A percentile compares a stretch with the other conserved stretches of the same genome.
Conservation (phyloP, 2,797 vertebrate genomes). For the Parambassis ranga region DNA sequence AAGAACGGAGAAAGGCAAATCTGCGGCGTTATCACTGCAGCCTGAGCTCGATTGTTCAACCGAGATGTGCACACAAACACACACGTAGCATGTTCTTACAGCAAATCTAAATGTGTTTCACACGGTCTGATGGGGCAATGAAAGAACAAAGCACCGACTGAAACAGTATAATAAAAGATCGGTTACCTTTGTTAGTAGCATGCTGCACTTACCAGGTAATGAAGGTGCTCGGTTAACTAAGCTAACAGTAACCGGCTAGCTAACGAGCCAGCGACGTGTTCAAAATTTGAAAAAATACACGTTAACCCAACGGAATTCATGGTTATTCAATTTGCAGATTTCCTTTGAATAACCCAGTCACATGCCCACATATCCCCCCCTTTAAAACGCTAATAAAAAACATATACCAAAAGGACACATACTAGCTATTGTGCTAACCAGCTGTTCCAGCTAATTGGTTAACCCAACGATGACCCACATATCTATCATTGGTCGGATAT, state of each 20-base stretch:
- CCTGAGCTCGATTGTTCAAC: background rate
- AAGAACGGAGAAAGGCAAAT: background rate
- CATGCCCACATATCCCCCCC: background rate
- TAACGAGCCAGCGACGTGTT: background rate
- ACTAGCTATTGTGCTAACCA: slow-evolving; percentile 49
- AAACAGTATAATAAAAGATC: background rate
- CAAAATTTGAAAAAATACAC: background rate
- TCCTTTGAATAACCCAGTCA: fast-evolving
- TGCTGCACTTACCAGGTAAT: slow-evolving; percentile 14
- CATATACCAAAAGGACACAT: background rate
- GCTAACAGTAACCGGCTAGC: slow-evolving; percentile 6
- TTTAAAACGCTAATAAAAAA: background rate
- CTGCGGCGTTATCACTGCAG: background rate
- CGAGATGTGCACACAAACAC: background rate
- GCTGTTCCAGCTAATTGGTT: slow-evolving; percentile 47
- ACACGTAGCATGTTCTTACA: background rate
- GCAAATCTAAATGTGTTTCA: background rate
- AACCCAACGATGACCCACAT: slow-evolving; percentile 63
- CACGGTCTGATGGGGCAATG: too few species aligned
- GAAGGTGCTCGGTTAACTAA: slow-evolving; percentile 1
- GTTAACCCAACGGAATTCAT: too few species aligned
- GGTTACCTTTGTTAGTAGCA: slow-evolving; percentile 27
- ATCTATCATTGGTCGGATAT: background rate
- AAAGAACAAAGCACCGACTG: fast-evolving
- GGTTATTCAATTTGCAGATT: too few species aligned